Base-by-base conservation (phyloP, 2,888 invertebrate species). In the Hoplodrina blanda region DNA sequence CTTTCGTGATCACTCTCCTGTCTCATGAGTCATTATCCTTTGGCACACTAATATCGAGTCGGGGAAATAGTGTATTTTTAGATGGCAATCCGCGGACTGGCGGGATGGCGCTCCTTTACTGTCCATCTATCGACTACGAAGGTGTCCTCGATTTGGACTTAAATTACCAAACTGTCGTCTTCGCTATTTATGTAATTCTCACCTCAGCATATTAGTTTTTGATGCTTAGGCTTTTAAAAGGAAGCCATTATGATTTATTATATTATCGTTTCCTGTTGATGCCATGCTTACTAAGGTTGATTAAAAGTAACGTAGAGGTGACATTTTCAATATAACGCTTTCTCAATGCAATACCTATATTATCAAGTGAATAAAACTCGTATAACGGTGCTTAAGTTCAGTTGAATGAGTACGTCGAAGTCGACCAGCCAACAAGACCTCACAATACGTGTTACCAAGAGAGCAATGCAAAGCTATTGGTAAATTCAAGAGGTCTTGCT, bases 11-110 rank as follows among this genome's bases (percentile, higher is more conserved):
- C 81, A 83, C 84, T 87, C 84, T 82, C 86, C 76, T 86, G 81
- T 82, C 85, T 88, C 86, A 88, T 94, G 95, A 95, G 91, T 95
- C 95, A 95, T 94, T 94, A 94, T 94, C 92, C 94, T 94, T 92
- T 91, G 90, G 89, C 91, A 66, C 74, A 91, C 88, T 91, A 91
- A 92, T 91, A 88, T 91, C 85, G 86, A 92, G 90, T 94, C 92
- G 92, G 91, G 89, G 93, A 94, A 92, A 91, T 80, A 83, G 90
- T 85, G 89, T 95, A 95, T 95, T 95, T 95, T 92, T 95, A 95
- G 95, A 92, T 88, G 84, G 87, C 89, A 86, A 92, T 89, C 90
- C 89, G 89, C 90, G 88, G 88, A 89, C 89, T 87, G 87, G 84
- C 89, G 89, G 84, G 88, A 88, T 88, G 86, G 86, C 89, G 89